These are phyloP conservation scores for Notothenia coriiceps DNA, from an alignment of 2,113 vertebrate species.

Conservation along the genomic window DNA sequence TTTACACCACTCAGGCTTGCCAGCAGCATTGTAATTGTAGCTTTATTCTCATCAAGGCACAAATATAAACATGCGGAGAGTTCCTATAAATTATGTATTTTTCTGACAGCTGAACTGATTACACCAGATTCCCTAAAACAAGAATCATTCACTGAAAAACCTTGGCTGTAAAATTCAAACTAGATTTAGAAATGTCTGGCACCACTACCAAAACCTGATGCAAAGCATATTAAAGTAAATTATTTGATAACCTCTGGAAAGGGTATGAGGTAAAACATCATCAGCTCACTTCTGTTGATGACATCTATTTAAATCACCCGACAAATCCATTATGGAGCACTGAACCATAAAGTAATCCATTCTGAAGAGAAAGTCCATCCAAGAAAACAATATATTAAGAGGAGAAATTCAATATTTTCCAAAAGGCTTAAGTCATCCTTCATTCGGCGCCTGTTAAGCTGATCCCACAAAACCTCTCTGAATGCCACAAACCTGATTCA, in stretches of 20 bases:
- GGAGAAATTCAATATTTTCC: constrained; percentile 49
- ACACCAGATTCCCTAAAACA: constrained; percentile 17
- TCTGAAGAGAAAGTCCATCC: constrained; percentile 21
- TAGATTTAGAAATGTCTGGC: not conserved
- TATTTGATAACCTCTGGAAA: not conserved
- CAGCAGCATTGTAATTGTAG: constrained; percentile 28
- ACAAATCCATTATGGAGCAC: constrained; percentile 34
- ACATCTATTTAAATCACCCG: constrained; percentile 25
- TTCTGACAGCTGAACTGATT: constrained; percentile 18
- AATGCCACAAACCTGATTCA: constrained; percentile 47
- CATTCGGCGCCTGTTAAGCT: constrained; percentile 37
- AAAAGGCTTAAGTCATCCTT: constrained; percentile 42
- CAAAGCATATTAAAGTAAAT: not conserved
- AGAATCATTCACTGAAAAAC: not conserved
- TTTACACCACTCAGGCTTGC: not conserved
- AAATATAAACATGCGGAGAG: constrained; percentile 22
- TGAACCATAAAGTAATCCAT: constrained; percentile 32
- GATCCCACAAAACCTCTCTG: constrained; percentile 31
- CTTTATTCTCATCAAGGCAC: constrained; percentile 27
- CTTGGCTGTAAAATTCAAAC: not conserved
- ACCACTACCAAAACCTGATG: not conserved
- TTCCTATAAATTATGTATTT: constrained; percentile 27
- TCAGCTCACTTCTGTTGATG: not conserved
- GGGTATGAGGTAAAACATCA: not conserved
- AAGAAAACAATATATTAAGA: constrained; percentile 43